These are phyloP conservation scores for Oreocharis arfaki DNA, from an alignment of 2,113 vertebrate species.

Conservation along the genomic window DNA sequence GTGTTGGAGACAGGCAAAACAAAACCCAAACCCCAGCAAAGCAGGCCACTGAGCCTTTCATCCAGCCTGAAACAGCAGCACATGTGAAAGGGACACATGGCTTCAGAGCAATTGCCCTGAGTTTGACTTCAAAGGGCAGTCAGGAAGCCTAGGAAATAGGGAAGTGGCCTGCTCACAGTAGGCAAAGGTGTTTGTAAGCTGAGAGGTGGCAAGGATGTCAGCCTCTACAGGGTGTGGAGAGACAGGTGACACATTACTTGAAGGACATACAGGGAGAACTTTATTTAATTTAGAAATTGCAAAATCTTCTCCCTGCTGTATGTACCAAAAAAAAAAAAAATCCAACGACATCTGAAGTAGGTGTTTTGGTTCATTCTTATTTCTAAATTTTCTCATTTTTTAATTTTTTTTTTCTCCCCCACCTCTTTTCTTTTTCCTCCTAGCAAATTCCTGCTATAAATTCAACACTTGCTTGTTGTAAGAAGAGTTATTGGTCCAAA, in stretches of 20 bases:
- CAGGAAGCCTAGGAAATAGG: background rate
- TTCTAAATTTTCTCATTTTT: background rate
- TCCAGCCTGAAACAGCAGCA: background rate
- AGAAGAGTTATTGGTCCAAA: background rate
- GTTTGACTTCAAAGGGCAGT: background rate
- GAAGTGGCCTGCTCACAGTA: fast-evolving
- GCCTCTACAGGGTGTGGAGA: fast-evolving
- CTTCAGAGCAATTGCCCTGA: background rate
- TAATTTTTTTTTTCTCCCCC: too few relatives aligned
- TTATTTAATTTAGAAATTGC: background rate
- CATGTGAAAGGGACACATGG: fast-evolving
- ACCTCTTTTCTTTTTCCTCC: too few relatives aligned
- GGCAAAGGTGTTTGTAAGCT: background rate
- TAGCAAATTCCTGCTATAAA: background rate
- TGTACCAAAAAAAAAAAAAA: background rate
- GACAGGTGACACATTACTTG: background rate
- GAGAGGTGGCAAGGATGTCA: background rate
- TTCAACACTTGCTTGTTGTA: background rate
- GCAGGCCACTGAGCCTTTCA: background rate
- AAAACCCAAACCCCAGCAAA: background rate
- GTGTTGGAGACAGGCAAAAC: background rate
- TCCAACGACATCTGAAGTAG: background rate
- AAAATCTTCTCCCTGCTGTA: background rate
- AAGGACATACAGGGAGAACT: background rate
- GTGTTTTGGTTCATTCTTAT: fast-evolving